Evolutionary conservation across 1,140 invertebrate species (phyloP), one percentile per base, ranked within the genome.

Genomic region (Drosophila aff.): DNA sequence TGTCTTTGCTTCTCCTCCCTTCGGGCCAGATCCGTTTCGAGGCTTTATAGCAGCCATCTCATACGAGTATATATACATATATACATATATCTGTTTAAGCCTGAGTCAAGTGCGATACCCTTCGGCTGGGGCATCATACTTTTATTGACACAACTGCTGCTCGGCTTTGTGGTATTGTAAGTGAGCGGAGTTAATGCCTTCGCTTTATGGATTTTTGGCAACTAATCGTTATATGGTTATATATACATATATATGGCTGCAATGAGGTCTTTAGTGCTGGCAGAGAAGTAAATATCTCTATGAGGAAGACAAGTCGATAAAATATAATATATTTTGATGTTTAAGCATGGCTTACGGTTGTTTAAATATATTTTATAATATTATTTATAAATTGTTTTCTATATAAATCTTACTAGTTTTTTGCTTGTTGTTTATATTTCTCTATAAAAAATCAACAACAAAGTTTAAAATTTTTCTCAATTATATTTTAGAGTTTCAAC

Each of bases 131-230:
- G 64, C 41, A 60, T 71, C 65, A 63, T 66, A 40, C 44, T 69
- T 43, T 71, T 79, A 66, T 82, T 82, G 81, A 82, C 80, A 82
- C 80, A 82, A 82, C 74, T 78, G 75, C 64, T 67, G 62, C 4
- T 53, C 23, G 41, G 41, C n/a, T 60, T 55, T 53, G 55, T 67
- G 44, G 26, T 75, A 36, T 68, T 73, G 65, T 36, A 18, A 26
- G 33, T 68, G 36, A 40, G 18, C 7, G 15, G 31, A 47, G 46
- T 68, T 43, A 50, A 43, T 57, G 49, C 26, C 62, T 47, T 57
- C 13, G 33, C 26, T 49, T 40, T 53, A 49, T 26, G 38, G 40
- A 43, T 62, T 62, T 47, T 72, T 58, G 33, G 43, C 41, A 74
- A 58, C 69, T 75, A 68, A 69, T 50, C 44, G 31, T 53, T 53